phyloP scores from a whole-genome alignment of 2,888 invertebrate genomes.

The Brenthis hecate region DNA sequence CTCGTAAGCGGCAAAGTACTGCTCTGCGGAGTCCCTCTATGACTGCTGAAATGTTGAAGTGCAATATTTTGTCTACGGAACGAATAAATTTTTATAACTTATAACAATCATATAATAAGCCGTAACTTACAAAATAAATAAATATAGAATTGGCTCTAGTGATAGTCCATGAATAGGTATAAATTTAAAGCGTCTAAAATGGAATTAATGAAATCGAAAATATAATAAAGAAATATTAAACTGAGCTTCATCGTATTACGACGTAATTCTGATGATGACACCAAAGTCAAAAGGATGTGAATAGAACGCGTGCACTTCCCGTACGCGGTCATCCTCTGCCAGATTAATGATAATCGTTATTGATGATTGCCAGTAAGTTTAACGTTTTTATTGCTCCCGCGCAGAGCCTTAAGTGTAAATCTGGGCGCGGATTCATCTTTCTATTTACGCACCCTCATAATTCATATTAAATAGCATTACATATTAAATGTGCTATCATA shows the following conservation, averaged over 20 bases:
- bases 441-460: background rate
- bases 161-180: too few species aligned
- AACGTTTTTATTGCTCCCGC: slow-evolving; percentile 65
- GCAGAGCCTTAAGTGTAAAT: slow-evolving; percentile 44
- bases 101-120: too few species aligned
- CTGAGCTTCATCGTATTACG: background rate
- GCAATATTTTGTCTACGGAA: background rate
- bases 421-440: slow-evolving; percentile 5
- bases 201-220: too few species aligned
- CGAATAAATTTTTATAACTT: background rate
- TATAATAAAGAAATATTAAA: too few species aligned
- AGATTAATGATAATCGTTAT: slow-evolving; percentile 78
- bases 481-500: too few species aligned
- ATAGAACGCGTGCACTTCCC: slow-evolving; percentile 55
- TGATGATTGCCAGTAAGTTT: slow-evolving; percentile 73
- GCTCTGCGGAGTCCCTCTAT: slow-evolving; percentile 36
- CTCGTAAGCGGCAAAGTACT: slow-evolving; percentile 40
- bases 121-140: too few species aligned
- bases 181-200: too few species aligned
- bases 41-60: slow-evolving; percentile 17
- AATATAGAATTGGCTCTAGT: too few species aligned
- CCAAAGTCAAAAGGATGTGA: slow-evolving; percentile 27
- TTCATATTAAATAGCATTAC: too few species aligned
- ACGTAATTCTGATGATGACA: slow-evolving; percentile 15
- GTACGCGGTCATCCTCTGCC: slow-evolving; percentile 56